Conservation (phyloP, 2,113 vertebrate species). For the Echinops telfairi region DNA sequence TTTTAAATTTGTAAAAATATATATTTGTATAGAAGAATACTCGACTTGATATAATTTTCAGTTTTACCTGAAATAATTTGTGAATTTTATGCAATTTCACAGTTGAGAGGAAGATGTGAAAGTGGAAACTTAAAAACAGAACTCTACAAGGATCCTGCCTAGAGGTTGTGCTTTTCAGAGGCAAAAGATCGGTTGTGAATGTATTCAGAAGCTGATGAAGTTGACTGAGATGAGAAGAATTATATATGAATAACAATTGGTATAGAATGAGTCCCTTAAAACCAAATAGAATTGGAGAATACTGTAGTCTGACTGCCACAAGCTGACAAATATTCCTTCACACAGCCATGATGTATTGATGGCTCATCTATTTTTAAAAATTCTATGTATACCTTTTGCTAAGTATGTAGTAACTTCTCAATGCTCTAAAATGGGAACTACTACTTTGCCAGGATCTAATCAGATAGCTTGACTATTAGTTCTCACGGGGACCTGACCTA, state of each 20-base stretch:
- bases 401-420: not conserved
- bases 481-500: not conserved
- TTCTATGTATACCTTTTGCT: not conserved
- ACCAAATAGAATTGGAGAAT: not conserved
- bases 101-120: not conserved
- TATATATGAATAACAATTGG: not conserved
- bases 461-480: not conserved
- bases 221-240: not conserved
- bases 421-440: not conserved
- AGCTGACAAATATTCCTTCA: not conserved
- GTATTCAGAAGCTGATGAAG: not conserved
- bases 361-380: conserved; percentile 21
- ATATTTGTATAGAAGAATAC: not conserved
- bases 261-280: not conserved
- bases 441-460: not conserved
- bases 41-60: not conserved
- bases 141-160: not conserved
- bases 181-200: not conserved
- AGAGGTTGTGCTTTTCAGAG: not conserved
- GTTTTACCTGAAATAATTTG: not conserved
- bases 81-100: not conserved
- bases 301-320: not conserved
- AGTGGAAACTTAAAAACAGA: conserved; percentile 1
- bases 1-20: not conserved
- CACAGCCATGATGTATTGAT: not conserved